These are phyloP conservation scores for Polyommatus icarus DNA, from an alignment of 2,888 invertebrate species.

Conservation along the genomic window DNA sequence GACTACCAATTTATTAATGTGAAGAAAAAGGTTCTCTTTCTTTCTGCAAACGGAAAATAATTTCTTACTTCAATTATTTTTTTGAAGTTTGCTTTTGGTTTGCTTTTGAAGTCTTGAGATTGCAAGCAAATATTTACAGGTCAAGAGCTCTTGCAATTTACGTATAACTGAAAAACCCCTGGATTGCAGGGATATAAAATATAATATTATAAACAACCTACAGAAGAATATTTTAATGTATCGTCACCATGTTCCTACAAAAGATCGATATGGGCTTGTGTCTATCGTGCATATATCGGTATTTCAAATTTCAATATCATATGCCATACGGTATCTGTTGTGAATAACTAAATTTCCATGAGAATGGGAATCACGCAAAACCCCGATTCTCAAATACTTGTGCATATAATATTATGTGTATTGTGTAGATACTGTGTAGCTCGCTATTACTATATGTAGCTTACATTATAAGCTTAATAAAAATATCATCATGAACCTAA, in stretches of 20 bases:
- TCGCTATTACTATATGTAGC: not conserved
- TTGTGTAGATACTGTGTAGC: not conserved
- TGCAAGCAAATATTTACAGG: no score
- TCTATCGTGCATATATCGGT: not conserved
- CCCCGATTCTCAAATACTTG: not conserved
- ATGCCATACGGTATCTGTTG: constrained; percentile 7
- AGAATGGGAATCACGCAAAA: not conserved
- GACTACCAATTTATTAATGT: no score
- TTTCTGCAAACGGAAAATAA: no score
- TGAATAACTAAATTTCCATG: constrained; percentile 9
- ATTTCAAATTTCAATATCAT: constrained; percentile 13
- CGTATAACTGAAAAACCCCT: no score
- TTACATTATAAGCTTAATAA: not conserved
- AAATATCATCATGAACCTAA: no score
- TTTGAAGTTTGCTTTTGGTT: no score
- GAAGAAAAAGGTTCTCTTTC: no score
- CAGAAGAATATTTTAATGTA: not conserved
- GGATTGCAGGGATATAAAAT: no score
- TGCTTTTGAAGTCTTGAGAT: no score
- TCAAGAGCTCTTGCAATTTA: no score
- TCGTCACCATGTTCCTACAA: not conserved
- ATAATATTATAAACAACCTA: no score
- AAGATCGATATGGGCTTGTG: not conserved
- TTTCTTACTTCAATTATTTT: not conserved
- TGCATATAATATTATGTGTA: not conserved